Conservation (phyloP, 2,113 vertebrate species). For the Numida meleagris region DNA sequence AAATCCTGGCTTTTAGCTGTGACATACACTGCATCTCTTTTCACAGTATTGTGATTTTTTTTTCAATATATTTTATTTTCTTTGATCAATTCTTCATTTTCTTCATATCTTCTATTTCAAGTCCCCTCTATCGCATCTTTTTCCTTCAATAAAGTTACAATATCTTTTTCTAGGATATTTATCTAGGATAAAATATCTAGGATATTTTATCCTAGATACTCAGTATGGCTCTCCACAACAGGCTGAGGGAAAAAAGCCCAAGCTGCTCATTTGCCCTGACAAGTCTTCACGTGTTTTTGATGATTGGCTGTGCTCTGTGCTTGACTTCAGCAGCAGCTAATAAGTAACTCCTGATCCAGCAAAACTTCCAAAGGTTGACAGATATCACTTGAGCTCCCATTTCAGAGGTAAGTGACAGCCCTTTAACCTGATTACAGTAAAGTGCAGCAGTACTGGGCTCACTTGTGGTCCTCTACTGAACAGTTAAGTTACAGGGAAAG, state of each 20-base stretch:
- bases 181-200: too few species aligned
- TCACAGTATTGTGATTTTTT: not conserved
- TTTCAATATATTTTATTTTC: not conserved
- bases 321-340: conserved; percentile 40
- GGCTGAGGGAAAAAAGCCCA: not conserved
- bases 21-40: not conserved
- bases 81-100: not conserved
- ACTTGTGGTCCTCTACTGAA: not conserved
- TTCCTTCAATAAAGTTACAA: not conserved
- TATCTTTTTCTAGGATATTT: conserved; percentile 12
- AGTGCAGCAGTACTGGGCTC: not conserved
- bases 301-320: not conserved
- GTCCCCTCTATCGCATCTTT: not conserved
- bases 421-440: conserved; percentile 1
- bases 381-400: not conserved
- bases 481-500: not conserved
- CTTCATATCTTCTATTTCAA: not conserved
- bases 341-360: conserved; percentile 29
- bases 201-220: conserved; percentile 6
- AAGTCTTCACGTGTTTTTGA: not conserved
- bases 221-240: not conserved
- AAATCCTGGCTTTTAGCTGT: not conserved
- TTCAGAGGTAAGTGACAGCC: conserved; percentile 21
- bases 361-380: conserved; percentile 35
- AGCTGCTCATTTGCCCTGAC: conserved; percentile 3